Evolutionary conservation across 2,888 invertebrate genomes (phyloP).

Genomic region (Nomada fabriciana): DNA sequence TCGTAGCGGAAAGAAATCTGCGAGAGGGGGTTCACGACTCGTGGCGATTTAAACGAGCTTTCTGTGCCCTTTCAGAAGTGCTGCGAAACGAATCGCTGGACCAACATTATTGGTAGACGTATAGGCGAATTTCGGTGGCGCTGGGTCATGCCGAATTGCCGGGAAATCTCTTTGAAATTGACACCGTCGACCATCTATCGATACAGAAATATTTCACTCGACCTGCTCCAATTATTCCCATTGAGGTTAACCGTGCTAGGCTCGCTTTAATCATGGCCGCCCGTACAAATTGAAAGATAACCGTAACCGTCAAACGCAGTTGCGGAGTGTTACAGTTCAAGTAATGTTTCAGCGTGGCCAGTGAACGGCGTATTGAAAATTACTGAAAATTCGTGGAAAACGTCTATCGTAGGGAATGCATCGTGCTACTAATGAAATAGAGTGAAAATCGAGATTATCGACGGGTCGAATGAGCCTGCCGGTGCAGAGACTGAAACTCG

Average conservation of each 20-base stretch:
- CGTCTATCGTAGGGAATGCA: not conserved
- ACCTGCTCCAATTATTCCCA: slow-evolving; percentile 49
- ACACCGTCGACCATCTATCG: slow-evolving; percentile 33
- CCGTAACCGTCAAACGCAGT: slow-evolving; percentile 47
- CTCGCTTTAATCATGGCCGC: slow-evolving; percentile 48
- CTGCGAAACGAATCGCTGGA: not conserved
- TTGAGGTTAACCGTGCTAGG: slow-evolving; percentile 48
- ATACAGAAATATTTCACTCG: slow-evolving; percentile 55
- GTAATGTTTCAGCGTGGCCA: slow-evolving; percentile 13
- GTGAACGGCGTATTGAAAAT: slow-evolving; percentile 39
- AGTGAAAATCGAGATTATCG: not conserved
- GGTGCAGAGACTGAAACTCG: not conserved
- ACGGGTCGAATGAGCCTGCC: not conserved
- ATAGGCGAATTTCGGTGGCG: slow-evolving; percentile 6
- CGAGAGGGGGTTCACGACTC: not conserved
- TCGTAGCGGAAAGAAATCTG: not conserved
- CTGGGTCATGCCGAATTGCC: slow-evolving; percentile 43
- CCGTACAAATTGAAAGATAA: slow-evolving; percentile 60
- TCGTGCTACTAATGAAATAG: not conserved
- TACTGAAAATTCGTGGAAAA: slow-evolving; percentile 40
- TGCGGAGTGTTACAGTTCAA: slow-evolving; percentile 20
- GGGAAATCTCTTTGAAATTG: slow-evolving; percentile 46
- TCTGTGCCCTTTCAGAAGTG: not conserved
- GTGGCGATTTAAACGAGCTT: slow-evolving; percentile 1
- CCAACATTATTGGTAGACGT: not conserved